Conservation (phyloP, 1,140 invertebrate species). For the Mercenaria mercenaria region DNA sequence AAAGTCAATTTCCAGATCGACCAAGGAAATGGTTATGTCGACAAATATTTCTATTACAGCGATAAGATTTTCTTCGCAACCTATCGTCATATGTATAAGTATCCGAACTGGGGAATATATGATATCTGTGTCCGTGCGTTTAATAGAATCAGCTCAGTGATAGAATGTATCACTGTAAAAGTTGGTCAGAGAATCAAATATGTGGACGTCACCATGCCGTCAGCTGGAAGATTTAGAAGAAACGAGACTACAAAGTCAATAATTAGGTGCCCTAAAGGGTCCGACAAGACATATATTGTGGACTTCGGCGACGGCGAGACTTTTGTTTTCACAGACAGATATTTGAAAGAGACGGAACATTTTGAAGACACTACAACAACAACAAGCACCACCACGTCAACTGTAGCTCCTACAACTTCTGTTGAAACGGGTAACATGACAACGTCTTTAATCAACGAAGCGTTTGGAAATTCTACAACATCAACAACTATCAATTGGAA, state of each 20-base stretch:
- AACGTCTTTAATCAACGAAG: neutral
- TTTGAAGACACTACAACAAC: constrained; percentile 33
- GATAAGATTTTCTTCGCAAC: constrained; percentile 62
- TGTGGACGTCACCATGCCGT: constrained; percentile 78
- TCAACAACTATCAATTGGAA: neutral
- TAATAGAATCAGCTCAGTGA: constrained; percentile 80
- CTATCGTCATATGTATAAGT: constrained; percentile 73
- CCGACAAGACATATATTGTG: constrained; percentile 78
- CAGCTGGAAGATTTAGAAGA: constrained; percentile 68
- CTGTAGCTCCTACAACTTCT: neutral
- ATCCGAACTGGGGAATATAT: constrained; percentile 83
- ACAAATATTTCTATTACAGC: constrained; percentile 64
- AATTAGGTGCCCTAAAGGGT: constrained; percentile 78
- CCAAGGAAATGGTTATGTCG: constrained; percentile 73
- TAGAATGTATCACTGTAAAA: constrained; percentile 73
- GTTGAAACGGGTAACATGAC: neutral
- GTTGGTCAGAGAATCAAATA: constrained; percentile 83
- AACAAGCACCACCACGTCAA: neutral
- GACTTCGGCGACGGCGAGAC: constrained; percentile 79
- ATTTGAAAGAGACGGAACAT: constrained; percentile 56
- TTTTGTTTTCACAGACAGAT: constrained; percentile 72
- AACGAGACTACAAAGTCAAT: constrained; percentile 68
- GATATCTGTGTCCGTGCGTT: constrained; percentile 74
- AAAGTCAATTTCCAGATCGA: constrained; percentile 75
- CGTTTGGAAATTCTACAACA: neutral